Base-by-base conservation (phyloP, 2,888 invertebrate species). In the Thelaira solivaga region DNA sequence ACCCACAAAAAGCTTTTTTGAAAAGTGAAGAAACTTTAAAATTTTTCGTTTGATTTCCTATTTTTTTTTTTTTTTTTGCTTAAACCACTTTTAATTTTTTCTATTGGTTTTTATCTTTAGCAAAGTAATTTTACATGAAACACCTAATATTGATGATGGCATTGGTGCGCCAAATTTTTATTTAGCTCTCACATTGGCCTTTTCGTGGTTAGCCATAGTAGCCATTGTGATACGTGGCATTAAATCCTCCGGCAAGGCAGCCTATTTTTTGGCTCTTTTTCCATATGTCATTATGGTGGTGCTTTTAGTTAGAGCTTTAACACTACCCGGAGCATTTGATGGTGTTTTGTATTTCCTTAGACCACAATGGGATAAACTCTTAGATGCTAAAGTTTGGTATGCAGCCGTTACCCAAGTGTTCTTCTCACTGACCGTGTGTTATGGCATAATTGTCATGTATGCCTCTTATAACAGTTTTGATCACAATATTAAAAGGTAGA, bases 211-310 rank as follows among this genome's bases (percentile, higher is more conserved):
- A n/a, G 83, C 89, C 24, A 90, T 92, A 11, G 90, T 90, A 24
- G 82, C 89, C 2, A 90, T 91, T 31, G 87, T 92, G 31, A 88
- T 90, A 11, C 90, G 90, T 64, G 92, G 92, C 1, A 90, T 92
- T 2, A 90, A 90, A 81, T 91, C 91, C 76, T 90, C 91, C 0
- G 92, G 92, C 43, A 92, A 92, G 84, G 92, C 91, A 0, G 92
- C 94, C 2, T 94, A 94, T 85, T 92, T 94, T 82, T 91, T 94
- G 1, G 94, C 94, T 0, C 87, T 93, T 11, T 93, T 93, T 83
- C 93, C 93, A 0, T 92, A 92, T 82, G 84, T 91, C 26, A 90
- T 93, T 43, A 90, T 93, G 86, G 81, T 92, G 26, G 89, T 91
- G 20, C 86, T 93, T 49, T 88, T 93, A 11, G 88, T 92, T 41